Evolutionary conservation across 2,113 vertebrate genomes (phyloP).

Genomic region (Macaca fascicularis): DNA sequence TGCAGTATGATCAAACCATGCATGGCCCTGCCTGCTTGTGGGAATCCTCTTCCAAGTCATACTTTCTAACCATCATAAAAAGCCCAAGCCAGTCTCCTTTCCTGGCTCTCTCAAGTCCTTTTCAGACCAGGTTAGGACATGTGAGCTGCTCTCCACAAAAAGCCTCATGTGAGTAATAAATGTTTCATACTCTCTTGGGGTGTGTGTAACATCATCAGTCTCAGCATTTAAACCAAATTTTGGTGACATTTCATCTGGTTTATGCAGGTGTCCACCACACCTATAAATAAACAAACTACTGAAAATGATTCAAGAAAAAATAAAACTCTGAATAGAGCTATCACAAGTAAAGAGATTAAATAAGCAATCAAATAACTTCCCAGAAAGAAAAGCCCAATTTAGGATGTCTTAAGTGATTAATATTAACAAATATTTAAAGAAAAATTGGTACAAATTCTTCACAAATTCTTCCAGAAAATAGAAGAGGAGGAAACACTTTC

Average conservation of each 20-base stretch:
- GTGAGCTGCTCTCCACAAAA: background rate
- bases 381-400: background rate
- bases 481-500: background rate
- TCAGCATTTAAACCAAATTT: background rate
- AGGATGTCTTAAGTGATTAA: background rate
- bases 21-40: background rate
- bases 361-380: background rate
- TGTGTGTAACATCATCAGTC: background rate
- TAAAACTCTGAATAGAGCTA: background rate
- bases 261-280: background rate
- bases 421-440: constrained; percentile 11
- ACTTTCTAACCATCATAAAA: background rate
- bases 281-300: background rate
- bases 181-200: background rate
- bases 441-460: background rate
- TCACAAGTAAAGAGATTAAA: background rate
- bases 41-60: background rate
- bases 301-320: background rate
- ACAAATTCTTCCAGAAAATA: background rate
- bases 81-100: background rate
- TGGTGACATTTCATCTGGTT: background rate
- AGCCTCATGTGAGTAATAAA: background rate
- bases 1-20: background rate
- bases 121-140: background rate
- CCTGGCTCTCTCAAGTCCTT: background rate